Evolutionary conservation across 2,113 vertebrate genomes (phyloP), one percentile per base, ranked within the genome.

Genomic region (Gallinago media): DNA sequence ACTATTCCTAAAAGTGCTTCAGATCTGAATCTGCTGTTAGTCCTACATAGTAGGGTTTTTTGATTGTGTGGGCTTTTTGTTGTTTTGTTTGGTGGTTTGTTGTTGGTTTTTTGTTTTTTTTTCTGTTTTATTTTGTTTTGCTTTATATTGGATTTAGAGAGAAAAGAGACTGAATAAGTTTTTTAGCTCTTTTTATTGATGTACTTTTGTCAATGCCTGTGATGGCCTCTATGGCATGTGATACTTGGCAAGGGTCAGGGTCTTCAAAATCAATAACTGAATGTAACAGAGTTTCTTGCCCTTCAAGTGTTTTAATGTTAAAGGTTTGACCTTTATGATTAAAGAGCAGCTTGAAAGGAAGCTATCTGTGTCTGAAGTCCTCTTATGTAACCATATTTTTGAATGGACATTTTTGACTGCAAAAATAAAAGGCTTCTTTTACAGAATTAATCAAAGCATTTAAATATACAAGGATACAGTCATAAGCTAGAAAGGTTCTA

Each of bases 311-410:
- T 93, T 81, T 71, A 85, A 90, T 92, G 82, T 40, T 85, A 89
- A 93, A 95, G 19, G 47, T 90, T 92, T 96, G 85, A 95, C 87
- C 76, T 96, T 96, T 92, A 67, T 82, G 82, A 93, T 68, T 94
- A 93, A 95, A 94, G 62, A 94, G 49, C 79, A 79, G 26, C 58
- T 50, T 85, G 50, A 95, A 96, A 96, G 65, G 47, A 96, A 93
- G 93, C 14, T 32, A 20, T 49, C 42, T 59, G 22, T 50, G 38
- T 88, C 67, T 83, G 34, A 87, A 93, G 44, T 55, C 55, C 63
- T 77, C 23, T 66, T 78, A 90, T 3, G 26, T 66, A 82, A 83
- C 26, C 3, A 2, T 18, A 31, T 32, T 86, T 76, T 63, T 96
- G 23, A 76, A 76, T 23, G 10, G 16, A 34, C 14, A 32, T 66